Base-by-base conservation (phyloP, 2,113 vertebrate genomes). In the Ptilorrhoa leucosticta region DNA sequence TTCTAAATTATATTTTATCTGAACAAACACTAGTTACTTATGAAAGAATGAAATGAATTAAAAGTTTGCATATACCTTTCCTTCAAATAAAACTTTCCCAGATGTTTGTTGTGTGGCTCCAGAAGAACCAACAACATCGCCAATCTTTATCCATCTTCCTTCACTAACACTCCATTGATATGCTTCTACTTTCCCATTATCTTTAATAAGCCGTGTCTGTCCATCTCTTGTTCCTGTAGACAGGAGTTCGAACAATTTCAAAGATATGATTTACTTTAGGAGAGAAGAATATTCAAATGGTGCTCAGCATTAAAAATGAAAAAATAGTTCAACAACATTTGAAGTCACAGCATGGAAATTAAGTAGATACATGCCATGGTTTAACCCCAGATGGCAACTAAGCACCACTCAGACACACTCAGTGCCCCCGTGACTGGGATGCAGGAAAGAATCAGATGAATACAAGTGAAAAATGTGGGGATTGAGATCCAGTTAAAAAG, bases 121-220 rank as follows among this genome's bases (percentile, higher is more conserved):
- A 70, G 99, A 99, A 81, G 99, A 99, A 44, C 99, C 99, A n/a
- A 99, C 99, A 58, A 99, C 99, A 84, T 99, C 99, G 2, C 99
- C 99, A 19, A 99, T 99, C 98, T 99, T 99, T 93, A 99, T 89
- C 99, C 99, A 99, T 93, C 99, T 98, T 56, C 68, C 90, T 88
- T 98, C 98, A 90, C 97, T 96, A 75, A 97, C 73, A 57, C 98
- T 98, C 98, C 98, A 99, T 27, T 99, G 98, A 95, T 98, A 98
- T 2, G 98, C 98, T 97, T 99, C 98, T 19, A 98, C 98, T 91
- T 97, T 98, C n/a, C 96, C 98, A 45, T 92, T 94, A 76, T 98
- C 97, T 97, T 97, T 98, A 94, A 99, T 98, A 40, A 99, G 97
- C 44, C 98, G 97, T 39, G 98, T 99, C 90, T 99, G 98, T 86